Base-by-base conservation (phyloP, 1,140 invertebrate species). In the Piezodorus guildinii region DNA sequence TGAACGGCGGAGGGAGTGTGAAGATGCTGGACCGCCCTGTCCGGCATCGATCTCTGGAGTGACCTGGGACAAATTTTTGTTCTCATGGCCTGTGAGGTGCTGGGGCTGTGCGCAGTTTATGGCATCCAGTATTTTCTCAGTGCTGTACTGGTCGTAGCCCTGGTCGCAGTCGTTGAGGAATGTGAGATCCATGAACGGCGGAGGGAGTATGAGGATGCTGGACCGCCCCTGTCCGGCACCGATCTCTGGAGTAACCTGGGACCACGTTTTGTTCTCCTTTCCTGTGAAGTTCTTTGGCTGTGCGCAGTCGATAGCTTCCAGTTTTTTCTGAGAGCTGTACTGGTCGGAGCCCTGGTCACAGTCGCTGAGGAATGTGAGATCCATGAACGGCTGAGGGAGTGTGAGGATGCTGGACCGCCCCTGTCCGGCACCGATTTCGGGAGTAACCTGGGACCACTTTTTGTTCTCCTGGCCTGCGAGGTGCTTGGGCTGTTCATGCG, bases 251-350 rank as follows among this genome's bases (percentile, higher is more conserved):
- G n/a, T 10, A 10, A 39, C 19, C 8, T 44, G 83, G 78, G 84
- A 86, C 86, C 87, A 89, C 73, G 88, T 90, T 61, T 87, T 78
- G 75, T 90, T 90, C 75, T 90, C 87, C 0, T 85, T 54, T 10
- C 65, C 65, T 19, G 65, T 62, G 63, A 62, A 43, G 54, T 66
- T 63, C 44, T 58, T 46, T 8, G 27, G 21, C 43, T 65, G 63
- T 78, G 77, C 60, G 65, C 78, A 81, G 72, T 86, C 86, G 69
- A 89, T 88, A 68, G 89, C 87, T 78, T 91, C 88, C 59, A 93
- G 77, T 76, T 93, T 90, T 73, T 94, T 90, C 75, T 94, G 90
- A 17, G 89, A 92, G 73, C 88, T 91, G 77, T 92, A 88, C 71
- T 91, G 87, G 75, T 92, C 89, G 70, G 73, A 75, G 66, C 75